phyloP scores from a whole-genome alignment of 2,797 vertebrate species.

The Uromys caudimaculatus region DNA sequence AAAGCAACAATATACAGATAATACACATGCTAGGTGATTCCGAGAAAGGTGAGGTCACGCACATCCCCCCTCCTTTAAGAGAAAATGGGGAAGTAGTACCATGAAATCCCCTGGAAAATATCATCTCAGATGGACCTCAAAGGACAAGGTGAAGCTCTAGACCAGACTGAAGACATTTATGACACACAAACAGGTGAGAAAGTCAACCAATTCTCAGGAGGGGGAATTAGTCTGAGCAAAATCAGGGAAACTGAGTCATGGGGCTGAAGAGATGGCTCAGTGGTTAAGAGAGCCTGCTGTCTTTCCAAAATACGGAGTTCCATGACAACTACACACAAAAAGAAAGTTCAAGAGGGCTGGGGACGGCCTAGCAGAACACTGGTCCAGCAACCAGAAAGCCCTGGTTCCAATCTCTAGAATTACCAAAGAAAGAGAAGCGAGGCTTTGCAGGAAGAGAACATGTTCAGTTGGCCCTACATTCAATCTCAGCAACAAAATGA shows the following conservation, averaged over 20 bases:
- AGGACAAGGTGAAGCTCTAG: not conserved
- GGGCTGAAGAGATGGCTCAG: not conserved
- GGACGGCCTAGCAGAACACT: not conserved
- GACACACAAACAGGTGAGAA: not conserved
- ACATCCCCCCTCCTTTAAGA: slow-evolving; percentile 5
- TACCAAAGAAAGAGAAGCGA: not conserved
- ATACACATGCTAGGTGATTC: not conserved
- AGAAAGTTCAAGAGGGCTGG: not conserved
- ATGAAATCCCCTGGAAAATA: not conserved
- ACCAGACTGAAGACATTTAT: not conserved
- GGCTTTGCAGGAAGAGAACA: not conserved
- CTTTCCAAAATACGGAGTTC: not conserved
- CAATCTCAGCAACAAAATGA: not conserved
- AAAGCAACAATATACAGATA: not conserved
- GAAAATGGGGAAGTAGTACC: not conserved
- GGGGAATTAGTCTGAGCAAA: not conserved
- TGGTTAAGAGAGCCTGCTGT: not conserved
- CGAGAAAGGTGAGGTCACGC: not conserved
- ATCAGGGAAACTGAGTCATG: not conserved
- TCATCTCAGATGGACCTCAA: not conserved
- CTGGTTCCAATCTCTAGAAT: not conserved
- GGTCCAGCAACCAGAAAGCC: not conserved
- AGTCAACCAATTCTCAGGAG: not conserved
- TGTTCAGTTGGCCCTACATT: not conserved
- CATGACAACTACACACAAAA: not conserved